Percentiles rank a stretch among this genome's conserved stretches.
Evolutionary conservation across 2,113 vertebrate genomes (phyloP).

Genomic region (Calonectris borealis): DNA sequence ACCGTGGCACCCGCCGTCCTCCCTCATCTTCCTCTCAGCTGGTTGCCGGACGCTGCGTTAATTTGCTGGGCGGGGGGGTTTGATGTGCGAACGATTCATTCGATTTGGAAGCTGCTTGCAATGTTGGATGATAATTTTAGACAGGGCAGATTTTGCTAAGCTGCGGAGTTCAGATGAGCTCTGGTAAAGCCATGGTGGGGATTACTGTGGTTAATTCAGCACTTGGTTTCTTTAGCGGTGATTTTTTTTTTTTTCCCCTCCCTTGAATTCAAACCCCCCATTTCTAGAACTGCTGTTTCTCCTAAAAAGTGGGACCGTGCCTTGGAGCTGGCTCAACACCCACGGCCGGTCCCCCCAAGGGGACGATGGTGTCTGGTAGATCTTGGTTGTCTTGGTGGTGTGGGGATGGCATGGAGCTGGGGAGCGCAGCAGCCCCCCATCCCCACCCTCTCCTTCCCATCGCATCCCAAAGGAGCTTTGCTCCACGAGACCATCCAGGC

Average conservation of each 20-base stretch:
- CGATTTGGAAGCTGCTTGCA: neutral
- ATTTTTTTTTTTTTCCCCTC: neutral
- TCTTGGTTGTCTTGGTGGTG: neutral
- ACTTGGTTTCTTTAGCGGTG: constrained; percentile 30
- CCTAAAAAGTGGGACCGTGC: neutral
- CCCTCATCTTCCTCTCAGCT: neutral
- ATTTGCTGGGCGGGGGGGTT: neutral
- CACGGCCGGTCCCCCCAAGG: neutral
- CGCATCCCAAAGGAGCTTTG: neutral
- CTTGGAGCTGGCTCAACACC: neutral
- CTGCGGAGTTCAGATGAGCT: constrained; percentile 45
- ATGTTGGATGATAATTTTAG: constrained; percentile 67
- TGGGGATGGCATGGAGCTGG: neutral
- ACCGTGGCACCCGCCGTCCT: fast-evolving
- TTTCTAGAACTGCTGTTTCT: neutral
- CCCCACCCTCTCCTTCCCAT: neutral
- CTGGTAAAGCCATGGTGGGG: constrained; percentile 31
- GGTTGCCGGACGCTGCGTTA: neutral
- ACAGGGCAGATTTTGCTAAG: constrained; percentile 67
- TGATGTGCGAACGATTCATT: fast-evolving
- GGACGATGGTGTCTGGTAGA: neutral
- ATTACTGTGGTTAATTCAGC: constrained; percentile 60
- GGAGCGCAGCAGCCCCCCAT: neutral
- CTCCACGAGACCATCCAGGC: neutral
- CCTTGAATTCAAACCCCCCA: neutral